phyloP scores from a whole-genome alignment of 2,797 vertebrate genomes.

The Typhlichthys subterraneus region DNA sequence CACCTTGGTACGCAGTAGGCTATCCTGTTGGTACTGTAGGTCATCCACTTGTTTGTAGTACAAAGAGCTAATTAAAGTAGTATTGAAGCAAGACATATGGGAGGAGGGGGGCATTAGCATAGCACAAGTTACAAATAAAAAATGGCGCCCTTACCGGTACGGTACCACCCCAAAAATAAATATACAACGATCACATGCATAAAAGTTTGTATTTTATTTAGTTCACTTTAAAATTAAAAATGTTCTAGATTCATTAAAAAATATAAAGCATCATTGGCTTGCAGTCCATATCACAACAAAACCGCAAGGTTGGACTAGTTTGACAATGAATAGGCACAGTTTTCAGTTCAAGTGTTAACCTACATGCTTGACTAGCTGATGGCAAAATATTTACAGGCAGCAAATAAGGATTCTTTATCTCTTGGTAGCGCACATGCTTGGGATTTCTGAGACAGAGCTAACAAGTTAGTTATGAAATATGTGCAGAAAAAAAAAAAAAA shows the following conservation, averaged over 20 bases:
- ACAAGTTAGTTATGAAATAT: slow-evolving; percentile 59
- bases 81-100: no score
- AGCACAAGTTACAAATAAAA: no score
- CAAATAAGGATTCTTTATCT: slow-evolving; percentile 53
- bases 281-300: slow-evolving; percentile 65
- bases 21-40: background rate
- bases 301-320: slow-evolving; percentile 63
- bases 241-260: slow-evolving; percentile 81
- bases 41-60: no score
- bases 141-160: no score
- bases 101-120: no score
- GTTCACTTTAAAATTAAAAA: slow-evolving; percentile 81
- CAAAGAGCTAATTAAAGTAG: no score
- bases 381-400: slow-evolving; percentile 77
- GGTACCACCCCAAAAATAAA: background rate
- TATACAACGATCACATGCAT: slow-evolving; percentile 20
- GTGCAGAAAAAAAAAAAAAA: slow-evolving; percentile 12
- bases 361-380: slow-evolving; percentile 66
- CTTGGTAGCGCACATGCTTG: slow-evolving; percentile 60
- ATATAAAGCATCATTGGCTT: slow-evolving; percentile 75
- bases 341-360: slow-evolving; percentile 59
- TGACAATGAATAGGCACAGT: slow-evolving; percentile 73
- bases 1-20: background rate
- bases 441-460: slow-evolving; percentile 61
- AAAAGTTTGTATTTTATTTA: slow-evolving; percentile 78